Conservation (phyloP, 2,888 invertebrate genomes). For the Lepidochrysops patricia region DNA sequence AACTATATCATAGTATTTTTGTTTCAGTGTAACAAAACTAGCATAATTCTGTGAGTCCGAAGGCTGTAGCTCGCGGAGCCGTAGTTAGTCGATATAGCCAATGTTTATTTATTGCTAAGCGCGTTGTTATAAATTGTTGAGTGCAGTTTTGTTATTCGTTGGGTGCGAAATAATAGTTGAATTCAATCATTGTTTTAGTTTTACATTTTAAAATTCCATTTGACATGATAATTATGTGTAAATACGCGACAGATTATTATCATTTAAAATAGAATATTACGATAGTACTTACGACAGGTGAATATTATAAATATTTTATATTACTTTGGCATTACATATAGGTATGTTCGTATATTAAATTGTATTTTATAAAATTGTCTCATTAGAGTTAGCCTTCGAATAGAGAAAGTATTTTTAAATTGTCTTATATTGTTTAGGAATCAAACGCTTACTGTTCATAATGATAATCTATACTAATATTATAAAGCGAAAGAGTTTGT, state of each 20-base stretch:
- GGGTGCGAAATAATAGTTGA: constrained; percentile 19
- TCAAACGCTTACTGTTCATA: not conserved
- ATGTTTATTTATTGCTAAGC: constrained; percentile 34
- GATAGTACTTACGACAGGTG: not conserved
- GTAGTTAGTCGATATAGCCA: constrained; percentile 29
- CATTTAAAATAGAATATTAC: not conserved
- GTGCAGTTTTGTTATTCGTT: constrained; percentile 27
- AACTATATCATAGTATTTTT: constrained; percentile 20
- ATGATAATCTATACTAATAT: not conserved
- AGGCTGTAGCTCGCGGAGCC: constrained; percentile 16
- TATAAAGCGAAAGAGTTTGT: too few species aligned
- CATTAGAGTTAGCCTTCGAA: not conserved
- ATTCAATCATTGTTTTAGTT: constrained; percentile 19
- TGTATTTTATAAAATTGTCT: not conserved
- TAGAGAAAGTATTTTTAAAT: not conserved
- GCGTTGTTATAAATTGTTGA: constrained; percentile 34
- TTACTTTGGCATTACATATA: not conserved
- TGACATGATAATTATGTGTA: not conserved
- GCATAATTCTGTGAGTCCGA: constrained; percentile 38
- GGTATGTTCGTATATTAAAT: not conserved
- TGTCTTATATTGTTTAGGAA: not conserved
- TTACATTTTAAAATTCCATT: constrained; percentile 8
- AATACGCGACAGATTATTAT: not conserved
- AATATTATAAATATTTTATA: not conserved
- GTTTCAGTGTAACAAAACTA: constrained; percentile 29